Evolutionary conservation across 2,797 vertebrate species (phyloP), one percentile per base, ranked within the genome.

Genomic region (Lepilemur ruficaudatus): DNA sequence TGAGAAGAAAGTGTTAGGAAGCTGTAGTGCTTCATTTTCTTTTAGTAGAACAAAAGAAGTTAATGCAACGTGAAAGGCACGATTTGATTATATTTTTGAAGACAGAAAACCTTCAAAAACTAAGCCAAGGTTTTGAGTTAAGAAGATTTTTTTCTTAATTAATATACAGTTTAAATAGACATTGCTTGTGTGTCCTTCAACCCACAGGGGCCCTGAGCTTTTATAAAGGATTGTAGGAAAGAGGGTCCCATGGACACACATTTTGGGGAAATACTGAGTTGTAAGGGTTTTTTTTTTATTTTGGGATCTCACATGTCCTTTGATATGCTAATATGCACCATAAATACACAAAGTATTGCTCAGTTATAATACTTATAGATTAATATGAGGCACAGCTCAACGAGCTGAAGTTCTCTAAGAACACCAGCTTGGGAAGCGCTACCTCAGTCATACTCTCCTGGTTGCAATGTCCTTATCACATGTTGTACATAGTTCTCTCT

Each of bases 21-120:
- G 18, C n/a, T 50, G 6, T 57, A 85, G 23, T 83, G 41, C 43
- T 94, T 95, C 25, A 13, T 63, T 95, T 84, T 89, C 28, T 41
- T 82, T 61, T 84, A 90, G 30, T 41, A 78, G 41, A 88, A 93
- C 85, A n/a, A 93, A 86, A 88, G 61, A 86, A 88, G 67, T 32
- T 85, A 75, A 57, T 38, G 8, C 32, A 46, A 23, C 79, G 43
- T 65, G 43, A 92, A 94, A 82, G 55, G n/a, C 48, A 22, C 32
- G 0, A 57, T 78, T 96, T 91, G 61, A 83, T 94, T 67, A 46
- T 61, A 75, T 41, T 92, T 96, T 92, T 88, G 14, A 95, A 59
- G 72, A 72, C 12, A 81, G 41, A 83, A 96, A 92, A 75, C 28
- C 48, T 84, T 86, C 17, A 87, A 87, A 94, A 57, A 50, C 4